Base-by-base conservation (phyloP, 2,797 vertebrate genomes). In the Bucorvus abyssinicus region DNA sequence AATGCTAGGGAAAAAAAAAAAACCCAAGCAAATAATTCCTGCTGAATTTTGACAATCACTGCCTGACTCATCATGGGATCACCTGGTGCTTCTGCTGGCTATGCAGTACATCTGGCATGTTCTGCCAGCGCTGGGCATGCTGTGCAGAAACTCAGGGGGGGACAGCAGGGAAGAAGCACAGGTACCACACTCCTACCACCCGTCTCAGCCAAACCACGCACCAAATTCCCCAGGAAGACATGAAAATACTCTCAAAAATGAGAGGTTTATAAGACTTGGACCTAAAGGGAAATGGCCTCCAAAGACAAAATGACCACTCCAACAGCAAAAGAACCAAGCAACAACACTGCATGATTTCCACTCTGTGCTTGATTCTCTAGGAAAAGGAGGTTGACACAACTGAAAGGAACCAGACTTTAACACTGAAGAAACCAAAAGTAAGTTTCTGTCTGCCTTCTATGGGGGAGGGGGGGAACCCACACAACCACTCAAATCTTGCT, bases 41-140 rank as follows among this genome's bases (percentile, higher is more conserved):
- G 32, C 26, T 82, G 34, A 42, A 50, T 74, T 84, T 26, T 84
- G 53, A 74, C 53, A 57, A 24, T 3, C 16, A 59, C 42, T 44
- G 59, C 71, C 40, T 78, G 64, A 84, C 60, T 65, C 27, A 65
- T 14, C 57, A 45, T 29, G 44, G 40, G 1, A 3, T 47, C 45
- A 87, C 36, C n/a, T 30, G 10, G 7, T 71, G 21, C 29, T 89
- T 68, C 71, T 78, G 57, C 78, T 50, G 56, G n/a, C 49, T n/a
- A 7, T 6, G 26, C 12, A 68, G 22, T 4, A 61, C 9, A 16
- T 1, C 22, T 0, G 2, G 40, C 11, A 20, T 42, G 15, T 84
- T 53, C 13, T 11, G 61, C 53, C 29, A 7, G 2, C 8, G 50
- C 36, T 21, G 22, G 16, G 10, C 30, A 44, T 7, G 17, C 59